Evolutionary conservation across 2,113 vertebrate genomes (phyloP).

Genomic region (Phaethornis superciliosus): DNA sequence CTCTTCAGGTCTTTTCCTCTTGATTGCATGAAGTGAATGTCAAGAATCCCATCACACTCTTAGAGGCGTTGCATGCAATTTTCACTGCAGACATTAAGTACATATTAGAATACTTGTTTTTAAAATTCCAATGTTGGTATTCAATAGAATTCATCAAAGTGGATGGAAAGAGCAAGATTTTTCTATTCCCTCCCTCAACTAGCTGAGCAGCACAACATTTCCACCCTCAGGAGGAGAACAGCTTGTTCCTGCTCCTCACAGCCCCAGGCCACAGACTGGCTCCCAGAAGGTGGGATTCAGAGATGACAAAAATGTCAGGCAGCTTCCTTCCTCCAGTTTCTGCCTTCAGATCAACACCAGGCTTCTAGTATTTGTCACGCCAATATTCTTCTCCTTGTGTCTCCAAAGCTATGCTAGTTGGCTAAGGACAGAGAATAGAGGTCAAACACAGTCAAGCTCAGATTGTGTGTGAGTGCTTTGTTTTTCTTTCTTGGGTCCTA

Average conservation of each 20-base stretch:
- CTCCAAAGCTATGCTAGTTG: neutral
- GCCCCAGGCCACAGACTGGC: conserved; percentile 3
- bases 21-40: neutral
- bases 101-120: neutral
- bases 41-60: neutral
- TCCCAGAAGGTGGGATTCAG: neutral
- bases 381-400: neutral
- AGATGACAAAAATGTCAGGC: neutral
- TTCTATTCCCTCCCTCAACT: fast-evolving
- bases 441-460: neutral
- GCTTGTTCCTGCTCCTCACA: neutral
- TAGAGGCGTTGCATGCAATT: neutral
- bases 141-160: neutral
- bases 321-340: neutral
- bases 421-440: neutral
- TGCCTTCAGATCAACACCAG: neutral
- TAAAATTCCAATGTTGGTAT: neutral
- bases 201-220: neutral
- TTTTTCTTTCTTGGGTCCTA: neutral
- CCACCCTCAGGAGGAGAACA: neutral
- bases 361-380: neutral
- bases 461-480: neutral
- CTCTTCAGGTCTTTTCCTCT: neutral
- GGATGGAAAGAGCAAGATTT: neutral
- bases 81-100: neutral